Base-by-base conservation (phyloP, 2,888 invertebrate genomes). In the Oligia latruncula region DNA sequence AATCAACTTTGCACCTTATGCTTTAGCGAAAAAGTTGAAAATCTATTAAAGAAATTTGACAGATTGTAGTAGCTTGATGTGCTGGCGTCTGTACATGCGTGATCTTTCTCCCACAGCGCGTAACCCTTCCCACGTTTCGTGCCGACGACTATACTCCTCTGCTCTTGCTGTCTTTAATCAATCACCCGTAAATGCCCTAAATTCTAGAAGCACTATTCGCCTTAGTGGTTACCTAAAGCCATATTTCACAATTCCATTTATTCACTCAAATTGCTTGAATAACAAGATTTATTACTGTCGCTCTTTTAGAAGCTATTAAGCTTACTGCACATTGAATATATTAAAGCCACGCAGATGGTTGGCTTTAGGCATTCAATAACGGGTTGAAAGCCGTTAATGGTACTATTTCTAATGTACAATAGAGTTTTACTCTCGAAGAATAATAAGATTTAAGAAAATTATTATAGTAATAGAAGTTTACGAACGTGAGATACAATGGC, bases 301-400 rank as follows among this genome's bases (percentile, higher is more conserved):
- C 71, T 77, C 71, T 74, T 81, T 76, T 78, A 58, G 62, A 77
- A 62, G 72, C 87, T 82, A 77, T 87, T 87, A 86, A 76, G 85
- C 75, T 85, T 87, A 82, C 77, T 87, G 77, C 73, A 87, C 79
- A 82, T 75, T 77, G 79, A 85, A 87, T 85, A 79, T 86, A 87
- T 85, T 85, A 86, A 75, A 87, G 64, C 72, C 65, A 68, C 79
- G 75, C 58, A 82, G 85, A 76, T 79, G 68, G 58, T 71, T 9
- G 60, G 64, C 17, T 67, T 81, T 73, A 75, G 75, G 66, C 55
- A 74, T 78, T 72, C 65, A 70, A 82, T 85, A 87, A 77, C 68
- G 43, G 67, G 40, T 15, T 17, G n/a, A 76, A 60, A 46, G 60
- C 40, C 43, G 72, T 62, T 77, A 81, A 81, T 77, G 77, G 67